Evolutionary conservation across 2,797 vertebrate species (phyloP).

Genomic region (Pantherophis alleghaniensis): DNA sequence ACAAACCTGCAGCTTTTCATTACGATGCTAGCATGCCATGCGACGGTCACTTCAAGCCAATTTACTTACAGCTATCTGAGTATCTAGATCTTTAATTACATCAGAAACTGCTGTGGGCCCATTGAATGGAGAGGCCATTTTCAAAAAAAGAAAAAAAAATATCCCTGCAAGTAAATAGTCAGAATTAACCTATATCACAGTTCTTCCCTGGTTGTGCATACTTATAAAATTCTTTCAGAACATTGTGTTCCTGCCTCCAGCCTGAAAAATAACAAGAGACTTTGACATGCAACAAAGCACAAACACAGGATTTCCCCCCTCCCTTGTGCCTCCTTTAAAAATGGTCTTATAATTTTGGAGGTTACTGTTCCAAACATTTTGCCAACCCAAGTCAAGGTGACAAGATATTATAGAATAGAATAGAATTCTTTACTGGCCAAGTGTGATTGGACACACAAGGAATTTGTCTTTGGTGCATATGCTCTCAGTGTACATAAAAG

Average conservation of each 20-base stretch:
- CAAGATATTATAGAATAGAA: too few species aligned
- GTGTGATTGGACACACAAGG: too few species aligned
- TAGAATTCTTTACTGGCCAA: too few species aligned
- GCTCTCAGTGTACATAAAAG: too few species aligned
- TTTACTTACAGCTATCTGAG: conserved; percentile 80
- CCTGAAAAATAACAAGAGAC: rapidly evolving
- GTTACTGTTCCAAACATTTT: background rate
- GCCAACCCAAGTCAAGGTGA: background rate
- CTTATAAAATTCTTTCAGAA: background rate
- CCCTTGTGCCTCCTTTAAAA: background rate
- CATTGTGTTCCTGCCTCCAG: background rate
- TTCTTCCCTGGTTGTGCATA: background rate
- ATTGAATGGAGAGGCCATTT: conserved; percentile 70
- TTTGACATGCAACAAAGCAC: rapidly evolving
- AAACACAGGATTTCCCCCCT: too few species aligned
- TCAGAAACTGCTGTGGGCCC: conserved; percentile 74
- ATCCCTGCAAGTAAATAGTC: conserved; percentile 62
- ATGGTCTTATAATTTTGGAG: background rate
- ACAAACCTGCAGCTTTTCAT: background rate
- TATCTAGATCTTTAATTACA: conserved; percentile 79
- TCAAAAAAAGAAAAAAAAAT: conserved; percentile 39
- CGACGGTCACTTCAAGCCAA: conserved; percentile 22
- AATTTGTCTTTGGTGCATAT: too few species aligned
- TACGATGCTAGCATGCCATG: conserved; percentile 6
- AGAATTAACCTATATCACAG: conserved; percentile 30